phyloP scores from a whole-genome alignment of 2,113 vertebrate species.

The Macquaria ambigua region DNA sequence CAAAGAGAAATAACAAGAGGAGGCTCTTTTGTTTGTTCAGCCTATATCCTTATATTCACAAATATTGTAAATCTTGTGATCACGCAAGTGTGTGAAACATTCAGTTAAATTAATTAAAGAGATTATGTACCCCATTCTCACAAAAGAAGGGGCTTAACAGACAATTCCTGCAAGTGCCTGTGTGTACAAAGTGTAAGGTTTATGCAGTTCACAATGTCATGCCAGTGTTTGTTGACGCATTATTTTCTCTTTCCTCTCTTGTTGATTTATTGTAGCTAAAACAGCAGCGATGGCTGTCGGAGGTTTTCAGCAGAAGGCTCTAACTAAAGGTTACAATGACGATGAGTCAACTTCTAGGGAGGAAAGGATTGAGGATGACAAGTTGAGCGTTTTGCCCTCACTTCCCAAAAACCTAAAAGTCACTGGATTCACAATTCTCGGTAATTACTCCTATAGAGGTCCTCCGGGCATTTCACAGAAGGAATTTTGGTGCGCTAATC shows the following conservation, averaged over 20 bases:
- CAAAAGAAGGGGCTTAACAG: background rate
- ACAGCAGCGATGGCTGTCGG: slow-evolving; percentile 30
- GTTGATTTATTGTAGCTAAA: slow-evolving; percentile 63
- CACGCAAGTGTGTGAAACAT: slow-evolving; percentile 17
- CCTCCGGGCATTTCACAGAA: background rate
- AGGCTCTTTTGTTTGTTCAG: slow-evolving; percentile 82
- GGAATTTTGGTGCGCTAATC: background rate
- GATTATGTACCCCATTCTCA: background rate
- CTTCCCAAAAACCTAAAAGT: slow-evolving; percentile 60
- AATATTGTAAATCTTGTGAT: slow-evolving; percentile 59
- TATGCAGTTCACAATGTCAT: slow-evolving; percentile 22
- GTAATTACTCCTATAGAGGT: background rate
- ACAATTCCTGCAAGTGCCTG: background rate
- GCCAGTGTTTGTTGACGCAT: slow-evolving; percentile 30
- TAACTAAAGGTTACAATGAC: slow-evolving; percentile 54
- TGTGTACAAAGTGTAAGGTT: slow-evolving; percentile 16
- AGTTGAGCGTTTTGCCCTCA: slow-evolving; percentile 72
- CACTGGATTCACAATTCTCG: slow-evolving; percentile 38
- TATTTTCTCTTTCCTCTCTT: slow-evolving; percentile 34
- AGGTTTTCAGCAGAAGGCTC: slow-evolving; percentile 37
- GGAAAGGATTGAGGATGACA: slow-evolving; percentile 69
- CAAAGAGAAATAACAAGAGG: slow-evolving; percentile 80
- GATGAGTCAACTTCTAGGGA: slow-evolving; percentile 65
- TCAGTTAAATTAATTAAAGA: slow-evolving; percentile 42
- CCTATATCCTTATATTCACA: slow-evolving; percentile 62